These are phyloP conservation scores for Setophaga coronata DNA, from an alignment of 2,113 vertebrate species.

Conservation along the genomic window DNA sequence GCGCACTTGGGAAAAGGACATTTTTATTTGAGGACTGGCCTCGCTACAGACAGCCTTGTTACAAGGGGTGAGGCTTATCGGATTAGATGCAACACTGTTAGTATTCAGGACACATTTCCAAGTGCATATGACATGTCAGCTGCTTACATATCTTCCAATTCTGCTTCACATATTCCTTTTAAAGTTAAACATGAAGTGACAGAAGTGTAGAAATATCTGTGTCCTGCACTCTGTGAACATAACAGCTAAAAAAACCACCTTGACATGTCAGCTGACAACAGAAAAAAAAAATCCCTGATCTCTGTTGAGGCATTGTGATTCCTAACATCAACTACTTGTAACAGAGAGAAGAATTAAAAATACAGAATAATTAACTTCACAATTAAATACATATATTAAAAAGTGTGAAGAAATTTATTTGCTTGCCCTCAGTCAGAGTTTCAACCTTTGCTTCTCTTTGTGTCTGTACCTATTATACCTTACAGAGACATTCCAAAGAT, in stretches of 20 bases:
- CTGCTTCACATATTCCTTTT: slow-evolving; percentile 36
- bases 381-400: not conserved
- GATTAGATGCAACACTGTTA: slow-evolving; percentile 25
- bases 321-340: not conserved
- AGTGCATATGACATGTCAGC: slow-evolving; percentile 53
- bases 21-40: not conserved
- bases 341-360: not conserved
- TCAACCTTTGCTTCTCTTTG: not conserved
- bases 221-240: slow-evolving; percentile 29
- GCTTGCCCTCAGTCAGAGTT: not conserved
- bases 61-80: not conserved
- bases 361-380: not conserved
- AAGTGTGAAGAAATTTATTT: not conserved
- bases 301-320: not conserved
- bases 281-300: not conserved
- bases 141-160: slow-evolving; percentile 51
- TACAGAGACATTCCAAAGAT: not conserved
- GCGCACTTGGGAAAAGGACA: not conserved
- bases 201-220: slow-evolving; percentile 42
- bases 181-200: slow-evolving; percentile 55
- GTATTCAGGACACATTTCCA: slow-evolving; percentile 37
- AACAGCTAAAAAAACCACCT: slow-evolving; percentile 29
- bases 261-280: slow-evolving; percentile 15
- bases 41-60: not conserved
- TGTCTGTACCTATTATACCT: not conserved